These are phyloP conservation scores for Homalodisca vitripennis DNA, from an alignment of 1,140 invertebrate species.

Conservation along the genomic window DNA sequence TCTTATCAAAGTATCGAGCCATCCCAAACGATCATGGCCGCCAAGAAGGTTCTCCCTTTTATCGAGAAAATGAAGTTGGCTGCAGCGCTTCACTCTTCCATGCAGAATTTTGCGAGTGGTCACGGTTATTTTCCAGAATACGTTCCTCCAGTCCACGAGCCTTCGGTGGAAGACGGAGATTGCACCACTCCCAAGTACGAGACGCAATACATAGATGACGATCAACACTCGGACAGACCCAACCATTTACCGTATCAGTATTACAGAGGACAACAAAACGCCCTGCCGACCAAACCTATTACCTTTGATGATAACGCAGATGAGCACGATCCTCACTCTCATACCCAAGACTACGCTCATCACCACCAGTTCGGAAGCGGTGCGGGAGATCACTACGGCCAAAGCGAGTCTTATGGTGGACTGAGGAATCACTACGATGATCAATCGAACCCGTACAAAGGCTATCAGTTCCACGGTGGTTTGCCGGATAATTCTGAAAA, in stretches of 20 bases:
- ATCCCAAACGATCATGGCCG: background rate
- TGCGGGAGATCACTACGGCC: background rate
- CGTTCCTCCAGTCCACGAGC: slow-evolving; percentile 13
- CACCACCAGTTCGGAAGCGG: background rate
- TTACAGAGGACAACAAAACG: background rate
- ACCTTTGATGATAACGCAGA: background rate
- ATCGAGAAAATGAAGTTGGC: background rate
- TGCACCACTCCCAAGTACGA: background rate
- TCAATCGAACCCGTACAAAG: background rate
- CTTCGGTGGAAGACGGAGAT: background rate
- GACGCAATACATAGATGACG: background rate
- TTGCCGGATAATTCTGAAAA: background rate
- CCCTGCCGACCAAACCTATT: background rate
- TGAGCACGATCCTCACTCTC: background rate
- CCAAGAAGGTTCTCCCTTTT: background rate
- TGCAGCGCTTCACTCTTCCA: background rate
- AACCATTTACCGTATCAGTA: background rate
- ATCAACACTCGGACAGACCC: slow-evolving; percentile 15
- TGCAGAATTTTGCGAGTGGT: background rate
- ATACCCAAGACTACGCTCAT: background rate
- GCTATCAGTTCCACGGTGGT: background rate
- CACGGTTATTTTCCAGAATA: background rate
- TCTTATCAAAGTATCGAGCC: background rate
- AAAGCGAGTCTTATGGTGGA: background rate
- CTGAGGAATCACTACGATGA: background rate